Conservation (phyloP, 2,113 vertebrate genomes). For the Corydoras maculifer region DNA sequence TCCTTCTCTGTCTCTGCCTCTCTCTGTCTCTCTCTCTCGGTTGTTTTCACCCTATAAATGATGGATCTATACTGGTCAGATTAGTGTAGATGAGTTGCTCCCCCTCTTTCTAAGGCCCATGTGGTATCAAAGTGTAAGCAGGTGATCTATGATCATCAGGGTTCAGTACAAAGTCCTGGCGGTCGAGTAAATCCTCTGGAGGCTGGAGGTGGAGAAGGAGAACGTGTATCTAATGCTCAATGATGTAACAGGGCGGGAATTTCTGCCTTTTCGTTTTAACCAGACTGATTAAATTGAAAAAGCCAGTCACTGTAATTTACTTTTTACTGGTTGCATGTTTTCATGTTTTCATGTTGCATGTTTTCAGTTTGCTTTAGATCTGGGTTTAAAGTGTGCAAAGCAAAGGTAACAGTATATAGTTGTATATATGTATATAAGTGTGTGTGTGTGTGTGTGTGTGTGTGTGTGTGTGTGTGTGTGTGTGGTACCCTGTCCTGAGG, state of each 20-base stretch:
- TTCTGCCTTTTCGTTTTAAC: background rate
- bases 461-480: too few relatives aligned
- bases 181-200: conserved; percentile 34
- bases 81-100: conserved; percentile 25
- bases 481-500: too few relatives aligned
- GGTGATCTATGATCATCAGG: conserved; percentile 32
- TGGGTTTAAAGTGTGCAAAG: background rate
- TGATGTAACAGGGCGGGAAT: background rate
- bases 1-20: background rate
- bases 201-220: conserved; percentile 5
- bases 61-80: conserved; percentile 35
- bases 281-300: background rate
- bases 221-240: conserved; percentile 24
- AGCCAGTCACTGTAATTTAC: background rate
- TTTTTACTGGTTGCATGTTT: background rate
- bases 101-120: conserved; percentile 21
- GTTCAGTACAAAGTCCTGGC: conserved; percentile 28
- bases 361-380: background rate
- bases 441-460: too few relatives aligned
- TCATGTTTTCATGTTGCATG: background rate
- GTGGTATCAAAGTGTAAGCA: conserved; percentile 20
- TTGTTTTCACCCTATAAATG: conserved; percentile 17
- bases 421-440: too few relatives aligned
- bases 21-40: background rate
- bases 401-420: too few relatives aligned